A percentile compares a stretch with the other conserved stretches of the same genome.
phyloP scores from a whole-genome alignment of 2,113 vertebrate species.

The Oreochromis niloticus region DNA sequence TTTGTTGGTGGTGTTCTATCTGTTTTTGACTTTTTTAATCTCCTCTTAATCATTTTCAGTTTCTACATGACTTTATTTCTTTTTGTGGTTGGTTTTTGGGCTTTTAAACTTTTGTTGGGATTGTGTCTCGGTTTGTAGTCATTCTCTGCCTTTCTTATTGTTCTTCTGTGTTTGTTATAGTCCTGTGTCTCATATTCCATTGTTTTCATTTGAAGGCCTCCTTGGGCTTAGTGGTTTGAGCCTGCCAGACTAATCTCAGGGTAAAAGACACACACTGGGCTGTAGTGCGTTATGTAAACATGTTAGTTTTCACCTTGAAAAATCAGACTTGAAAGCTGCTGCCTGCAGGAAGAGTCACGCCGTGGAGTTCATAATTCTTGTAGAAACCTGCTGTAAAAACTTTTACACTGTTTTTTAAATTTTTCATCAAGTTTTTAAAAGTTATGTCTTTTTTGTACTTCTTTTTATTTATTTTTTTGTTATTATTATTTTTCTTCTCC shows the following conservation, averaged over 20 bases:
- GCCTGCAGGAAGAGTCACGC: not conserved
- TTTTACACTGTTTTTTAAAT: too few species aligned
- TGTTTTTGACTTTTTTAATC: not conserved
- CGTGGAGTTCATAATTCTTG: accelerated
- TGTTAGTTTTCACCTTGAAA: not conserved
- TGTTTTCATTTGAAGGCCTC: not conserved
- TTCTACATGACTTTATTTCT: not conserved
- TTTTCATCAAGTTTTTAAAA: too few species aligned
- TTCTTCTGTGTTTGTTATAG: not conserved
- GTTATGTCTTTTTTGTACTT: too few species aligned
- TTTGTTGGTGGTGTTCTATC: too few species aligned
- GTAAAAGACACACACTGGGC: not conserved
- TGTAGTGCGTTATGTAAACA: not conserved
- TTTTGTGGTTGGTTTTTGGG: not conserved
- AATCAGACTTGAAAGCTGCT: not conserved
- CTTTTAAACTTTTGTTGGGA: not conserved
- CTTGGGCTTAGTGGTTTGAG: not conserved
- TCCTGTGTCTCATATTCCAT: not conserved
- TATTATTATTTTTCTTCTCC: not conserved
- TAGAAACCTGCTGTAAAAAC: not conserved
- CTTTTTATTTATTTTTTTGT: not conserved
- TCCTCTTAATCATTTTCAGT: not conserved
- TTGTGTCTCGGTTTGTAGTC: accelerated
- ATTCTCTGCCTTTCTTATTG: not conserved
- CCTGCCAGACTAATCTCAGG: not conserved